These are phyloP conservation scores for Dryobates pubescens DNA, from an alignment of 2,797 vertebrate genomes.

Conservation along the genomic window DNA sequence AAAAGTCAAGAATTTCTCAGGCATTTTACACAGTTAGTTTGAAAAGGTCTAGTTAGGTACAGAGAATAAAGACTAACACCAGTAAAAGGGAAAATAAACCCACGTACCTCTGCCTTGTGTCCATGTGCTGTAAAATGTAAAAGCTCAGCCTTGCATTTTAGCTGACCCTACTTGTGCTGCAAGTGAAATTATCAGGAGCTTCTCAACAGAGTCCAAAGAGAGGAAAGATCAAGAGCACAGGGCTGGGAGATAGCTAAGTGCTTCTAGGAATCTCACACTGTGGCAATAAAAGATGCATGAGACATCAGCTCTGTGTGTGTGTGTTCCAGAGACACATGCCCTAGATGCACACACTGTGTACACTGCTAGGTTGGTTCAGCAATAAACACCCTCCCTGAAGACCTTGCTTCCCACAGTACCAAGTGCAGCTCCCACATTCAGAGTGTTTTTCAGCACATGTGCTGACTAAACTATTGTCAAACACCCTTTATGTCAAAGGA, in stretches of 20 bases:
- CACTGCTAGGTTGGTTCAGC: not conserved
- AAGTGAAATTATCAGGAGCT: not conserved
- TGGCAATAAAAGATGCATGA: not conserved
- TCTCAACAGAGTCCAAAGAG: not conserved
- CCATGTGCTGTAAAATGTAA: not conserved
- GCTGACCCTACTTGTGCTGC: not conserved
- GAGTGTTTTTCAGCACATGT: not conserved
- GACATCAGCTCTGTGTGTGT: not conserved
- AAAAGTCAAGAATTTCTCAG: not conserved
- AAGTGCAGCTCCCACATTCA: not conserved
- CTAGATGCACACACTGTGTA: not conserved
- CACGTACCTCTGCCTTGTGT: not conserved
- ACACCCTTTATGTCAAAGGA: not conserved
- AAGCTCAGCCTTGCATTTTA: not conserved
- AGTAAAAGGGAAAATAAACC: not conserved
- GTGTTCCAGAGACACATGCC: not conserved
- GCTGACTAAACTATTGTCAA: not conserved
- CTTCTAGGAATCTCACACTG: not conserved
- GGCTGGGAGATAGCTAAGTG: rapidly evolving
- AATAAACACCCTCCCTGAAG: not conserved
- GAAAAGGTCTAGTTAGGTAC: not conserved
- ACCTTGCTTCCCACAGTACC: not conserved
- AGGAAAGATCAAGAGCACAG: not conserved
- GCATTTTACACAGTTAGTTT: not conserved
- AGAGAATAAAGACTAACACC: not conserved